Base-by-base conservation (phyloP, 30 jellyfish, hydroid and myxozoan genomes). In the Cassiopea andromeda region DNA sequence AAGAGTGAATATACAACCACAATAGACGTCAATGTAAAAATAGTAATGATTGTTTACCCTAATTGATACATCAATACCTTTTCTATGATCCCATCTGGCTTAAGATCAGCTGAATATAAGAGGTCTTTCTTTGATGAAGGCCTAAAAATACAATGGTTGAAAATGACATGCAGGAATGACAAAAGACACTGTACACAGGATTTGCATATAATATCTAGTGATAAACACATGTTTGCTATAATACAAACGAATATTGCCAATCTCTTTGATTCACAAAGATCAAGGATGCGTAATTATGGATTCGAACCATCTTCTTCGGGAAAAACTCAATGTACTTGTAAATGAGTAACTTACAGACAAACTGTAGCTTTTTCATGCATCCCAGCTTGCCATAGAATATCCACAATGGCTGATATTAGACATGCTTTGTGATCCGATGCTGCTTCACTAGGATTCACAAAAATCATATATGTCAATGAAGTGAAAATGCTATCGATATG, bases 311-410 rank as follows among this genome's bases (percentile, higher is more conserved):
- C 38, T 27, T 27, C 38, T 27, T 27, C 38, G 38, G 38, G 38
- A 27, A 27, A 27, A 27, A 27, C 38, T 27, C 38, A 27, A 27
- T 27, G 38, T 27, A 27, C 38, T 0, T 27, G 38, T 7, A 64
- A 64, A 64, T 4, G 2, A 59, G 9, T 2, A 48, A 87, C 97
- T 76, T 78, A 92, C 97, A 92, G 44, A 46, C 94, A 89, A 49
- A 92, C 92, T 6, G 74, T 77, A 1, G 94, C 97, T 16, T 58
- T 84, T 50, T 85, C 76, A 67, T 92, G 45, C 76, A 14, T 46
- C n/a, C 97, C 97, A 68, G 94, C 92, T 78, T 92, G 92, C 97
- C 97, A 92, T 19, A 92, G 47, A 38, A 92, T 80, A 48, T 92
- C 97, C 73, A 60, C 45, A 48, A 92, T 67, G 13, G 94, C 92